These are phyloP conservation scores for Drosophila tani DNA, from an alignment of 1,140 invertebrate species.

Conservation along the genomic window DNA sequence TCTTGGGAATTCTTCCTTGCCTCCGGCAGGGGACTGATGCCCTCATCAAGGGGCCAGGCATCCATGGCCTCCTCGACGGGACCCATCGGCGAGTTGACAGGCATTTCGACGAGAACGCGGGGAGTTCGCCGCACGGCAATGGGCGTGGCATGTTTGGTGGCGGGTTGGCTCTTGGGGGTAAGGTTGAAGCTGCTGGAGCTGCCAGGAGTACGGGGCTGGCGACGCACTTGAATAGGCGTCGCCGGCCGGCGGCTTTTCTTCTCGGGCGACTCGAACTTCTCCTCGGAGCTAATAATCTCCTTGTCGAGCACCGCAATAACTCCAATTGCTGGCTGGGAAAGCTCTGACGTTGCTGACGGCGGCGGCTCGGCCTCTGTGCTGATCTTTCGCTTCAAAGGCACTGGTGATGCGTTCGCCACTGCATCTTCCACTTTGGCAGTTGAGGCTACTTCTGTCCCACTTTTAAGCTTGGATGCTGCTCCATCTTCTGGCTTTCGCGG, in stretches of 20 bases:
- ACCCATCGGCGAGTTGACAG: slow-evolving; percentile 76
- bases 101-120: slow-evolving; percentile 52
- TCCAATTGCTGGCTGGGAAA: slow-evolving; percentile 31
- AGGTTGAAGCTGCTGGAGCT: slow-evolving; percentile 49
- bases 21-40: slow-evolving; percentile 24
- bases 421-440: neutral
- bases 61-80: slow-evolving; percentile 70
- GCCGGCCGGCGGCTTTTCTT: slow-evolving; percentile 66
- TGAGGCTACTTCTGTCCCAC: neutral
- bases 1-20: slow-evolving; percentile 9
- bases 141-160: slow-evolving; percentile 70
- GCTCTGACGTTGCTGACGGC: neutral
- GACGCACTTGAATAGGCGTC: slow-evolving; percentile 74
- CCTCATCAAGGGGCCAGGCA: slow-evolving; percentile 82
- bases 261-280: slow-evolving; percentile 82
- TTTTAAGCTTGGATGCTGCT: slow-evolving; percentile 31
- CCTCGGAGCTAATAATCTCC: slow-evolving; percentile 80
- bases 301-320: slow-evolving; percentile 63
- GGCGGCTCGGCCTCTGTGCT: slow-evolving; percentile 29
- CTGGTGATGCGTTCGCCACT: slow-evolving; percentile 3
- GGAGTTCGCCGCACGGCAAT: slow-evolving; percentile 77
- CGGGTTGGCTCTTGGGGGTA: slow-evolving; percentile 45
- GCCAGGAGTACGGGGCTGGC: slow-evolving; percentile 71
- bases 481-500: slow-evolving; percentile 47
- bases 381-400: slow-evolving; percentile 49